Evolutionary conservation across 2,113 vertebrate species (phyloP).

Genomic region (Perognathus longimembris): DNA sequence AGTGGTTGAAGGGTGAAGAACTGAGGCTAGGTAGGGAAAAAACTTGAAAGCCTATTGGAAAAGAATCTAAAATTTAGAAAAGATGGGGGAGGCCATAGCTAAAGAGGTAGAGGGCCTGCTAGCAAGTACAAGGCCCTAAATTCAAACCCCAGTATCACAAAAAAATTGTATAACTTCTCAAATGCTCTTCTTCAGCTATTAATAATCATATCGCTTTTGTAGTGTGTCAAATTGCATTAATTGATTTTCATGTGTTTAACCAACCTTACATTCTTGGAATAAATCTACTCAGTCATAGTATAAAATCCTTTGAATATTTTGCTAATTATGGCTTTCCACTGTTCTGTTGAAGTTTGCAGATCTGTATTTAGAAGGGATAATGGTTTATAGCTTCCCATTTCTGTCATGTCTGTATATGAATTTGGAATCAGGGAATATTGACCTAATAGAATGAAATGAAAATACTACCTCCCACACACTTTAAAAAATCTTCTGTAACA

Average conservation of each 20-base stretch:
- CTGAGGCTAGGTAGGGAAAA: no score
- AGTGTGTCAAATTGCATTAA: neutral
- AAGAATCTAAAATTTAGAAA: no score
- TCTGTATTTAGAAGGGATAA: neutral
- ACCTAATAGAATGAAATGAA: neutral
- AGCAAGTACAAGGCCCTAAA: no score
- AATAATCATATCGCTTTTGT: neutral
- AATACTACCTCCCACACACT: neutral
- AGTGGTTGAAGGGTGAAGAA: no score
- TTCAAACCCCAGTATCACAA: no score
- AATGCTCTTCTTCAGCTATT: neutral
- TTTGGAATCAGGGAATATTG: neutral
- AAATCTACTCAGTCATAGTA: neutral
- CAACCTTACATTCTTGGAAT: neutral
- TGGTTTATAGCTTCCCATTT: neutral
- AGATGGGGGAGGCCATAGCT: no score
- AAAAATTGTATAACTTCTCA: neutral
- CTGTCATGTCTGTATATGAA: neutral
- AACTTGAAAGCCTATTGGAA: no score
- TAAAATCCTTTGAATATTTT: neutral
- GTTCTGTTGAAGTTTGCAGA: constrained; percentile 17
- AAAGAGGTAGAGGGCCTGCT: no score
- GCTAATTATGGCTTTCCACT: neutral
- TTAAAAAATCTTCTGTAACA: constrained; percentile 6
- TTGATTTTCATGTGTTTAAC: neutral